phyloP scores from a whole-genome alignment of 2,113 vertebrate genomes.

The Paraplagusia blochii region DNA sequence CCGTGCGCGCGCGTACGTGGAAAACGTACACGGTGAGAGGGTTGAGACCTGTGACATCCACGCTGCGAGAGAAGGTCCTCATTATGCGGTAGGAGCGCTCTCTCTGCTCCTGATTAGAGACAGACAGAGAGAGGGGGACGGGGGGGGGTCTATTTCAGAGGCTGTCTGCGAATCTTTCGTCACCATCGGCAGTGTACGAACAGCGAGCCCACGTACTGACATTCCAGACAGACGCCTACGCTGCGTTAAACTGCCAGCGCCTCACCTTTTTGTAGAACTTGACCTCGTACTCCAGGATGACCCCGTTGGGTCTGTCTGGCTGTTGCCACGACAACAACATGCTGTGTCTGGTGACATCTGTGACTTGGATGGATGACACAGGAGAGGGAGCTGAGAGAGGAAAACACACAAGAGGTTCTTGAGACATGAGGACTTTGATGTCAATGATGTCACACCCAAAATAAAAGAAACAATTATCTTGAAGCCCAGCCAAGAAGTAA shows the following conservation, averaged over 20 bases:
- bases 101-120: constrained; percentile 85
- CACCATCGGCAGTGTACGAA: constrained; percentile 32
- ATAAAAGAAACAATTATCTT: too few species aligned
- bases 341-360: constrained; percentile 92
- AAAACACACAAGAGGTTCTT: constrained; percentile 11
- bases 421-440: neutral
- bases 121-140: constrained; percentile 27
- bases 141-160: constrained; percentile 26
- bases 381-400: constrained; percentile 86
- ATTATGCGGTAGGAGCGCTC: constrained; percentile 96
- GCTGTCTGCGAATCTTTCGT: constrained; percentile 34
- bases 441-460: neutral
- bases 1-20: constrained; percentile 92
- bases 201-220: constrained; percentile 28
- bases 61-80: constrained; percentile 85
- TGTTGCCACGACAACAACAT: constrained; percentile 93
- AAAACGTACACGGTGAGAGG: constrained; percentile 94
- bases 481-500: too few species aligned
- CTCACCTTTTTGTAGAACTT: constrained; percentile 99
- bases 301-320: constrained; percentile 93
- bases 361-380: constrained; percentile 89
- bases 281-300: constrained; percentile 98
- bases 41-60: constrained; percentile 90
- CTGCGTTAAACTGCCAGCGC: constrained; percentile 38
- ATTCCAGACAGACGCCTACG: constrained; percentile 26